phyloP scores from a whole-genome alignment of 2,888 invertebrate genomes.

The Loripinus fragilis region DNA sequence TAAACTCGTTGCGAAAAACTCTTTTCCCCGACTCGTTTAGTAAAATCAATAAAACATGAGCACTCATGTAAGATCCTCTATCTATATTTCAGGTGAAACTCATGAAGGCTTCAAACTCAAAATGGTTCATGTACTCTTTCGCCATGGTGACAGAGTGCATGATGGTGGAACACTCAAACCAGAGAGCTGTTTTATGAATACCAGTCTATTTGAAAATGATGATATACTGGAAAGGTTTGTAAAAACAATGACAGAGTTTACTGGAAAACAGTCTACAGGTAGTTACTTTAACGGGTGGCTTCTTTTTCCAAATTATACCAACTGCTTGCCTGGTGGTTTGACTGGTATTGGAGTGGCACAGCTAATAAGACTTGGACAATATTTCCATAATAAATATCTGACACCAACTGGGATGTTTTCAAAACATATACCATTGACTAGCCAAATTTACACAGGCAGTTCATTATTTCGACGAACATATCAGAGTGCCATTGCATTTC shows the following conservation, averaged over 20 bases:
- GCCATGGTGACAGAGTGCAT: conserved; percentile 96
- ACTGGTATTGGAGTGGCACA: conserved; percentile 93
- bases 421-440: conserved; percentile 75
- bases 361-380: conserved; percentile 90
- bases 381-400: conserved; percentile 84
- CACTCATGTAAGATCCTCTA: too few species aligned
- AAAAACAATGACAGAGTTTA: conserved; percentile 48
- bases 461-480: conserved; percentile 95
- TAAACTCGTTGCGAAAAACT: too few species aligned
- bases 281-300: conserved; percentile 72
- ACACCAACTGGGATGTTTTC: conserved; percentile 76
- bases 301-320: conserved; percentile 70
- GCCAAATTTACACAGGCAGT: conserved; percentile 87
- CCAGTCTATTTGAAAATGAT: conserved; percentile 4
- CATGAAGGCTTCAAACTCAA: conserved; percentile 64
- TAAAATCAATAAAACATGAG: too few species aligned
- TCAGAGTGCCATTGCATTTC: conserved; percentile 93
- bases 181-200: conserved; percentile 27
- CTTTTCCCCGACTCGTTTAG: too few species aligned
- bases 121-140: conserved; percentile 85
- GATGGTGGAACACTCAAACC: conserved; percentile 94
- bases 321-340: conserved; percentile 92
- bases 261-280: conserved; percentile 83
- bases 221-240: conserved; percentile 42
- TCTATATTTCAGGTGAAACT: conserved; percentile 60